Evolutionary conservation across 1,140 invertebrate species (phyloP).

Genomic region (Sycophila sp.): DNA sequence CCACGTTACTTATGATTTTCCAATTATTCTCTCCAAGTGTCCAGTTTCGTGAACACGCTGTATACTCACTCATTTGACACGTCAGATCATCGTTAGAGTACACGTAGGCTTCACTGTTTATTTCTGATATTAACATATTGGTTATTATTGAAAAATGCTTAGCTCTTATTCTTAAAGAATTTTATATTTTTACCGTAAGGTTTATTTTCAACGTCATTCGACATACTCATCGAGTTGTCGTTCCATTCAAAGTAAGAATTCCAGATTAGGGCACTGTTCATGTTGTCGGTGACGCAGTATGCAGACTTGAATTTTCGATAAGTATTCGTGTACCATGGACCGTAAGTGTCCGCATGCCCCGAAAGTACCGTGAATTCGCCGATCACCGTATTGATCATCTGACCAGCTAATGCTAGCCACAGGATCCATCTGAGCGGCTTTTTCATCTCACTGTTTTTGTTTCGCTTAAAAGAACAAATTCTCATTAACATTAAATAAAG

Average conservation of each 20-base stretch:
- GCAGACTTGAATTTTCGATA: background rate
- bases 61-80: constrained; percentile 4
- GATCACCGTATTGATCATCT: too few relatives aligned
- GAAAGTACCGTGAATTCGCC: constrained; percentile 21
- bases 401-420: too few relatives aligned
- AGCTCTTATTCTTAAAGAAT: too few relatives aligned
- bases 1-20: background rate
- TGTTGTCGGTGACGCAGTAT: constrained; percentile 28
- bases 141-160: too few relatives aligned
- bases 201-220: too few relatives aligned
- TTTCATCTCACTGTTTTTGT: too few relatives aligned
- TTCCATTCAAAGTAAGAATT: constrained; percentile 22
- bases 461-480: too few relatives aligned
- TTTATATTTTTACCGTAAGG: too few relatives aligned
- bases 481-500: too few relatives aligned
- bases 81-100: background rate
- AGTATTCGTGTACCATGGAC: background rate
- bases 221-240: too few relatives aligned
- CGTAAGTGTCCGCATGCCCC: background rate
- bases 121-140: too few relatives aligned
- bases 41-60: constrained; percentile 5
- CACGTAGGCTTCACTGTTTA: background rate
- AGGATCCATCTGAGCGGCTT: too few relatives aligned
- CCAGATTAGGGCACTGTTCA: constrained; percentile 19
- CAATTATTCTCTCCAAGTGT: background rate